Conservation (phyloP, 2,113 vertebrate species). For the Zeus faber region DNA sequence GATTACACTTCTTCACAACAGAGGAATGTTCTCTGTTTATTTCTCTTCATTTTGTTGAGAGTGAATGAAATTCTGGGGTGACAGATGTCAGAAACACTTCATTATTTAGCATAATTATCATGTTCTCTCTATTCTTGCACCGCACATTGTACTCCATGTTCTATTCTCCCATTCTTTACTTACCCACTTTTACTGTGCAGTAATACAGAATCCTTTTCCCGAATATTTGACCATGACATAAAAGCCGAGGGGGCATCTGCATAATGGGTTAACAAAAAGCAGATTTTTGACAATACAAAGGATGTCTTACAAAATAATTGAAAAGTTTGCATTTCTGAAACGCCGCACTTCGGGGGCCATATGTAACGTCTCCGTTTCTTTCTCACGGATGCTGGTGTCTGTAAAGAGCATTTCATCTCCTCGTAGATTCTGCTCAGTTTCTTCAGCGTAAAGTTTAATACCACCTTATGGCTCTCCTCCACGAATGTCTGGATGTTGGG, state of each 20-base stretch:
- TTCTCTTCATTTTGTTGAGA: slow-evolving; percentile 71
- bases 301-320: slow-evolving; percentile 25
- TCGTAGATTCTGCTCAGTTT: too few relatives aligned
- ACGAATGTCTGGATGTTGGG: too few relatives aligned
- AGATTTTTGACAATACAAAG: slow-evolving; percentile 42
- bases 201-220: slow-evolving; percentile 41
- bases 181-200: slow-evolving; percentile 34
- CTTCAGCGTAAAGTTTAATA: too few relatives aligned
- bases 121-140: slow-evolving; percentile 51
- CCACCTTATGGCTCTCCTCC: too few relatives aligned
- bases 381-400: too few relatives aligned
- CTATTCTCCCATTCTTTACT: slow-evolving; percentile 58
- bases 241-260: slow-evolving; percentile 28
- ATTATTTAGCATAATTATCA: slow-evolving; percentile 74
- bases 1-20: slow-evolving; percentile 77
- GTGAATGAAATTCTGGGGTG: slow-evolving; percentile 70
- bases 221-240: slow-evolving; percentile 50
- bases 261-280: slow-evolving; percentile 50
- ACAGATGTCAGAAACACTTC: slow-evolving; percentile 77
- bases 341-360: neutral
- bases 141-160: slow-evolving; percentile 53
- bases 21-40: slow-evolving; percentile 74
- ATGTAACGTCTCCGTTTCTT: too few relatives aligned
- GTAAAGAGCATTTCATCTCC: neutral
- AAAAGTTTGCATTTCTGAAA: slow-evolving; percentile 44